These are phyloP conservation scores for Phoenicopterus ruber DNA, from an alignment of 2,113 vertebrate genomes.

Conservation along the genomic window DNA sequence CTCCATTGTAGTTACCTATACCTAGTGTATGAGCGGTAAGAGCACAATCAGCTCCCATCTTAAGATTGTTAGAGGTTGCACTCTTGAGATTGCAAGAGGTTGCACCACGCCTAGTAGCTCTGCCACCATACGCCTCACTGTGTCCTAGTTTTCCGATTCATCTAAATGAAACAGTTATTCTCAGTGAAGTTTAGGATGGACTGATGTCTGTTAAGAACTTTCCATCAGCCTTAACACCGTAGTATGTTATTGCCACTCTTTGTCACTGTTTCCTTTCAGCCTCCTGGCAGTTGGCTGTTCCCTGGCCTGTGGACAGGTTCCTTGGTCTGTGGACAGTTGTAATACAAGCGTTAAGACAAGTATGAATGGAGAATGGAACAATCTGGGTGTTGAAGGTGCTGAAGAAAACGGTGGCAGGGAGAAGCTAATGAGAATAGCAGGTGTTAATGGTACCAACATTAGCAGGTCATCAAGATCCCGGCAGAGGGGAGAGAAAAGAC, in stretches of 20 bases:
- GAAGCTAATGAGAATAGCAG: background rate
- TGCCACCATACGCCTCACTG: background rate
- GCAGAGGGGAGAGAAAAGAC: rapidly evolving
- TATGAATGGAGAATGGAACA: background rate
- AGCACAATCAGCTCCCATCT: background rate
- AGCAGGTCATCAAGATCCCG: background rate
- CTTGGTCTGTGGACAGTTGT: background rate
- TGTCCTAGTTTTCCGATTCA: background rate
- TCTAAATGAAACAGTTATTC: background rate
- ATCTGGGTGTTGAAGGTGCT: background rate
- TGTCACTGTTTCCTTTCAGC: background rate
- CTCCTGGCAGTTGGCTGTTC: background rate
- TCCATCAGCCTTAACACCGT: rapidly evolving
- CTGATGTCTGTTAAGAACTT: background rate
- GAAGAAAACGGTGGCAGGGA: background rate
- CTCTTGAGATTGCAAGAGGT: background rate
- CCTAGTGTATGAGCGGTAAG: background rate
- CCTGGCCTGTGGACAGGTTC: background rate
- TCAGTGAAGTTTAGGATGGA: background rate
- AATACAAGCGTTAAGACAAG: background rate
- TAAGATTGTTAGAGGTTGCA: background rate
- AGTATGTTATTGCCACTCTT: rapidly evolving
- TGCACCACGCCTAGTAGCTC: background rate
- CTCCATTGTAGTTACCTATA: background rate
- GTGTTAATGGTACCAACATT: background rate